These are phyloP conservation scores for Carapus acus DNA, from an alignment of 2,797 vertebrate genomes.

Conservation along the genomic window DNA sequence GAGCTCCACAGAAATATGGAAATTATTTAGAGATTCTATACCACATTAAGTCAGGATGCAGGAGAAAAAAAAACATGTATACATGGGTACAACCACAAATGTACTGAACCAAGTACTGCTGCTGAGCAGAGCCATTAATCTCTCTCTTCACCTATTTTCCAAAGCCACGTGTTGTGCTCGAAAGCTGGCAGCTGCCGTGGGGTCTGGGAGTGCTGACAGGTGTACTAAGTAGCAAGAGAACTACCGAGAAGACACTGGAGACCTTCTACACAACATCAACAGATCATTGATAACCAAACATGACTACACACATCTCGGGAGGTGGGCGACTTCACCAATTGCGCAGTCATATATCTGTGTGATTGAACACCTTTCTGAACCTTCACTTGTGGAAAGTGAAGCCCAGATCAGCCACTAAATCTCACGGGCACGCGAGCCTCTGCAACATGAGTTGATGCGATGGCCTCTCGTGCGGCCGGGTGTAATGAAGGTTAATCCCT, in stretches of 20 bases:
- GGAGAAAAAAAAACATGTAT: too few species aligned
- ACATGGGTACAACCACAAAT: constrained; percentile 3
- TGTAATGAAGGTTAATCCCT: constrained; percentile 36
- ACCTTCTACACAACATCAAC: constrained; percentile 1
- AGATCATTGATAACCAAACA: constrained; percentile 22
- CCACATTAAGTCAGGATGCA: too few species aligned
- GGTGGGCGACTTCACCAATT: neutral
- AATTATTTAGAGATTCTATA: too few species aligned
- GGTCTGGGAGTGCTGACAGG: constrained; percentile 30
- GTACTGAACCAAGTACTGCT: constrained; percentile 22
- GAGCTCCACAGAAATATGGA: too few species aligned
- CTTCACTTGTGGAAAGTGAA: neutral
- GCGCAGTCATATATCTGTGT: neutral
- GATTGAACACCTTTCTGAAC: neutral
- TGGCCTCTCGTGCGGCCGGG: constrained; percentile 9
- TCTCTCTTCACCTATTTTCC: constrained; percentile 16
- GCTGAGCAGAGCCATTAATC: constrained; percentile 14
- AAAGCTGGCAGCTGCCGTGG: constrained; percentile 4
- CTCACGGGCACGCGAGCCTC: neutral
- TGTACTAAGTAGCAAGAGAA: constrained; percentile 6
- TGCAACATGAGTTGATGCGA: constrained; percentile 24
- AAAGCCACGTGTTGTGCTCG: constrained; percentile 2
- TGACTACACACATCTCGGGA: constrained; percentile 33
- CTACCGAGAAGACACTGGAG: neutral
- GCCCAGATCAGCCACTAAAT: neutral